Base-by-base conservation (phyloP, 2,888 invertebrate species). In the Sympetrum striolatum region DNA sequence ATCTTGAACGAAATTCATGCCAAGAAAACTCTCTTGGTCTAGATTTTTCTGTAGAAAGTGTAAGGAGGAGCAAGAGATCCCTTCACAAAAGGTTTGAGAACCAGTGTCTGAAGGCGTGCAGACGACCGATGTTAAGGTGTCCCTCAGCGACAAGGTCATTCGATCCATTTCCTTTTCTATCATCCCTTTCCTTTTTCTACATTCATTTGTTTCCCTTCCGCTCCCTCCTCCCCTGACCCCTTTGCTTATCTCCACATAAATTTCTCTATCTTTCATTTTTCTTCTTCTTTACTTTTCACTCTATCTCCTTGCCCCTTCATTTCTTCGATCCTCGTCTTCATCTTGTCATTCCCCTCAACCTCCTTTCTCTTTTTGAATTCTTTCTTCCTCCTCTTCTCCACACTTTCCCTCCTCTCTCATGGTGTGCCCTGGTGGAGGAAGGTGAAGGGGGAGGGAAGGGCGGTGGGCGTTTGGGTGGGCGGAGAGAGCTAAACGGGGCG, bases 381-480 rank as follows among this genome's bases (percentile, higher is more conserved):
- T 73, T 25, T 25, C 25, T 25, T 25, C 14, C 73, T 73, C 14
- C 73, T 73, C 6, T 25, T 5, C 25, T 18, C 5, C 8, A 5
- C 73, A 73, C 73, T 73, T 73, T 73, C 73, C 25, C 73, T 73
- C 60, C 60, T 60, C 60, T 60, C 60, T 60, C 5, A 60, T 60
- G 60, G 60, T 60, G 60, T 14, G 60, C 22, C 18, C 18, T 60
- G 60, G 22, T 18, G 18, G 18, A 90, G 92, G 92, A 92, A 92
- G 91, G 92, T 92, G 92, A 92, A 92, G 92, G 91, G 92, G 92
- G 90, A 91, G 91, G 79, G 37, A 22, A 60, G 25, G 79, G 48
- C 64, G 90, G 39, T 44, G 44, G 31, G 58, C 37, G 58, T 60
- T 58, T 86, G 37, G 86, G 37, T 64, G 86, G 48, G 60, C 37